Evolutionary conservation across 2,113 vertebrate genomes (phyloP).

Genomic region (Nasalis larvatus): DNA sequence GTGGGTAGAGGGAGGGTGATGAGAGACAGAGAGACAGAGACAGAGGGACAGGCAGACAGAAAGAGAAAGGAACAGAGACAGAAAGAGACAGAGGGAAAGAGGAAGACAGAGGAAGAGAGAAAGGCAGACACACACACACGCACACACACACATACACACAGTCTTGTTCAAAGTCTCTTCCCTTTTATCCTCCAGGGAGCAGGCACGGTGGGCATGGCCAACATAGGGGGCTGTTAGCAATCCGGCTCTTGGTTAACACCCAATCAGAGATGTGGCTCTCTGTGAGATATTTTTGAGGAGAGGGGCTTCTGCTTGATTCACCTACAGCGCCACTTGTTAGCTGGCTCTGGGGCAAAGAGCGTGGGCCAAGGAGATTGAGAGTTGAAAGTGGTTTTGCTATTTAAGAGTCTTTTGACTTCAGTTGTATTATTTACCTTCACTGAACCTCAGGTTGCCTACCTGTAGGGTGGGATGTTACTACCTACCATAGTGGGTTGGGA

Average conservation of each 20-base stretch:
- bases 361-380: not conserved
- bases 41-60: not conserved
- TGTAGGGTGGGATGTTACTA: too few relatives aligned
- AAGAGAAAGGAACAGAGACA: not conserved
- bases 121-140: too few relatives aligned
- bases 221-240: fast-evolving
- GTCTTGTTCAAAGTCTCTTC: not conserved
- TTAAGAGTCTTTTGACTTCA: not conserved
- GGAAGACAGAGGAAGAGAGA: not conserved
- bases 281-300: not conserved
- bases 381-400: not conserved
- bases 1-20: not conserved
- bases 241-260: not conserved
- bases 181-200: not conserved
- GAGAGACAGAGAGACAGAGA: too few relatives aligned
- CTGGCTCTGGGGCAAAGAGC: not conserved
- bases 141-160: too few relatives aligned
- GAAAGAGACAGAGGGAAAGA: not conserved
- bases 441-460: not conserved
- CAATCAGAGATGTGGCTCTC: not conserved
- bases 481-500: not conserved
- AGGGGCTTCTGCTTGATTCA: not conserved
- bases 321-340: not conserved
- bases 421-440: not conserved
- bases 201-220: not conserved